Evolutionary conservation across 2,888 invertebrate genomes (phyloP).

Genomic region (Caenorhabditis virilis): DNA sequence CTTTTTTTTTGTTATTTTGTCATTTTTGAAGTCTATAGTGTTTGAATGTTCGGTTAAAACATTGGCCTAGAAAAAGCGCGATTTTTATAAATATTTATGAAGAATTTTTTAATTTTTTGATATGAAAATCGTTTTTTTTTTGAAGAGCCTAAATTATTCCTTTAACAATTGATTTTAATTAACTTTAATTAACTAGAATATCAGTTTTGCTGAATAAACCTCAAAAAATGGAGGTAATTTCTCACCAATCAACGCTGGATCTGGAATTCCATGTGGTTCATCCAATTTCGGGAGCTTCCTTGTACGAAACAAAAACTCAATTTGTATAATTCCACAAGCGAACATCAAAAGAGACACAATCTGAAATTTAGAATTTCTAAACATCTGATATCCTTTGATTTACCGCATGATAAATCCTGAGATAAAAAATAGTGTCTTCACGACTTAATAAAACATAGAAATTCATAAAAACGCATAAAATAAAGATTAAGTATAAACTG

Average conservation of each 20-base stretch:
- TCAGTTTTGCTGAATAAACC: no score
- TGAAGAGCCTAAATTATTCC: no score
- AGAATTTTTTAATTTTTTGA: no score
- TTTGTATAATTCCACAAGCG: slow-evolving; percentile 52
- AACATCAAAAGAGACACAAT: slow-evolving; percentile 62
- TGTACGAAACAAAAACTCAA: slow-evolving; percentile 60
- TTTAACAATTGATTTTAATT: no score
- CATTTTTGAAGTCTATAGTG: no score
- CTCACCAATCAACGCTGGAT: slow-evolving; percentile 62
- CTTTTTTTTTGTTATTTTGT: no score
- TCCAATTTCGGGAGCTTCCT: slow-evolving; percentile 59
- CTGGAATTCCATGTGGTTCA: slow-evolving; percentile 61
- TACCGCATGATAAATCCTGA: slow-evolving; percentile 62
- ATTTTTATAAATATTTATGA: no score
- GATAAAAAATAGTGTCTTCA: slow-evolving; percentile 62
- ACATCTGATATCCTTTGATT: slow-evolving; percentile 5
- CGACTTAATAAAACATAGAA: slow-evolving; percentile 60
- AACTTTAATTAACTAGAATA: no score
- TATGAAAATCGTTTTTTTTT: no score
- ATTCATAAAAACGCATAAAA: slow-evolving; percentile 61
- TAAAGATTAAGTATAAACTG: slow-evolving; percentile 55
- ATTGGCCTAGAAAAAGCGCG: no score
- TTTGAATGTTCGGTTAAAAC: no score
- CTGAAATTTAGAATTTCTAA: slow-evolving; percentile 33
- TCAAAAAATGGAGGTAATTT: no score